A percentile compares a stretch with the other conserved stretches of the same genome.
Conservation (phyloP, 2,888 invertebrate genomes). For the Synergus gifuensis region DNA sequence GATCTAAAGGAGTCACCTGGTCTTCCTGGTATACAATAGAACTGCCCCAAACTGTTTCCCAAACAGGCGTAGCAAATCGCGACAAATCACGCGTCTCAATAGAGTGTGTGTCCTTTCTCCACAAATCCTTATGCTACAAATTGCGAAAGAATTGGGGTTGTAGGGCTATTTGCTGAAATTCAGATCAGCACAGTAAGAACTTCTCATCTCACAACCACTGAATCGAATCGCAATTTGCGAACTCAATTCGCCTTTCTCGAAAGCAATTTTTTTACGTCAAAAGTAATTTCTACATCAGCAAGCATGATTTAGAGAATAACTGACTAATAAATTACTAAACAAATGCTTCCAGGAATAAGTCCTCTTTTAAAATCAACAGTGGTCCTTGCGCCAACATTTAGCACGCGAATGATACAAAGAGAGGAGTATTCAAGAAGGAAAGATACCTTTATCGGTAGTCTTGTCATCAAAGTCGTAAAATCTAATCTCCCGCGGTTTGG, state of each 20-base stretch:
- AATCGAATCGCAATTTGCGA: background rate
- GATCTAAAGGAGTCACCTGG: conserved; percentile 65
- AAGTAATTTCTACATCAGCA: background rate
- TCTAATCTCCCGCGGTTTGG: conserved; percentile 52
- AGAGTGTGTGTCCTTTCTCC: conserved; percentile 46
- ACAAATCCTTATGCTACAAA: conserved; percentile 19
- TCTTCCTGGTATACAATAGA: conserved; percentile 62
- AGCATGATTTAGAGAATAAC: background rate
- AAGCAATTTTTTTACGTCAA: background rate
- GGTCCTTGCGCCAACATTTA: conserved; percentile 43
- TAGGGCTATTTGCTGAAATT: background rate
- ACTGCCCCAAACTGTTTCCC: conserved; percentile 62
- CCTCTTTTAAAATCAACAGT: conserved; percentile 23
- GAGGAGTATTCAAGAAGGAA: conserved; percentile 43
- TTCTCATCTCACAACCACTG: background rate
- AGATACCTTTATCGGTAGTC: conserved; percentile 50
- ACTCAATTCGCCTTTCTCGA: background rate
- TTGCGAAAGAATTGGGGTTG: conserved; percentile 2
- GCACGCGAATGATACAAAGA: conserved; percentile 33
- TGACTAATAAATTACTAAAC: background rate
- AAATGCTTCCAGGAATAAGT: background rate
- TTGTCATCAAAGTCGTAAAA: conserved; percentile 57
- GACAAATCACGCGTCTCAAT: conserved; percentile 67
- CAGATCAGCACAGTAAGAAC: background rate
- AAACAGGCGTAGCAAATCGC: conserved; percentile 68